Percentiles rank a stretch among this genome's conserved stretches.
Evolutionary conservation across 2,113 vertebrate species (phyloP).

Genomic region (Oceanites oceanicus): DNA sequence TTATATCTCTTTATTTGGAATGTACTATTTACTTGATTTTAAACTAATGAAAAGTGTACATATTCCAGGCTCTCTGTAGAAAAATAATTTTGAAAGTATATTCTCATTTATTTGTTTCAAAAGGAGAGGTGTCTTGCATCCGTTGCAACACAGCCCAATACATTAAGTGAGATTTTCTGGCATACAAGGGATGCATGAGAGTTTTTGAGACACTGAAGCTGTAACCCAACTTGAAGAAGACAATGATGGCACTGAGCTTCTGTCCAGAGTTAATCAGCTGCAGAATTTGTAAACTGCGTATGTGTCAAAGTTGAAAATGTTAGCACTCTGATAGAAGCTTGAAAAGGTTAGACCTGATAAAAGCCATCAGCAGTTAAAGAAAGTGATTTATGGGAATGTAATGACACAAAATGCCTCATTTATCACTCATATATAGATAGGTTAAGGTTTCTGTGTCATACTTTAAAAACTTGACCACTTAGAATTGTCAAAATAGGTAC

Average conservation of each 20-base stretch:
- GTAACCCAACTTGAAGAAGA: conserved; percentile 76
- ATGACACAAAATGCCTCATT: conserved; percentile 98
- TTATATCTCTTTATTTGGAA: neutral
- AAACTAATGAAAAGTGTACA: neutral
- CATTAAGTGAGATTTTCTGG: conserved; percentile 50
- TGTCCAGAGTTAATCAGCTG: conserved; percentile 94
- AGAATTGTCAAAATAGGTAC: conserved; percentile 82
- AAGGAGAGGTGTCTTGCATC: neutral
- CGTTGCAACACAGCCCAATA: neutral
- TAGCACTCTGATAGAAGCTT: conserved; percentile 95
- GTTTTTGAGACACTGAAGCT: conserved; percentile 65
- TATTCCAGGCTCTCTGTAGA: neutral
- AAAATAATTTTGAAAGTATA: neutral
- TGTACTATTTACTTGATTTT: neutral
- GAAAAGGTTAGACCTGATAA: conserved; percentile 99
- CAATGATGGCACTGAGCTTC: conserved; percentile 73
- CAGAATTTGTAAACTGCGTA: conserved; percentile 93
- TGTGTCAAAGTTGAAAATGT: conserved; percentile 99
- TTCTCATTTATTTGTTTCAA: conserved; percentile 22
- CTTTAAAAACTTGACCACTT: conserved; percentile 91
- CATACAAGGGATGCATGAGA: neutral
- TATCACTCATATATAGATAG: conserved; percentile 90
- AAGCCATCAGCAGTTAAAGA: conserved; percentile 94
- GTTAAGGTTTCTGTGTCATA: conserved; percentile 91
- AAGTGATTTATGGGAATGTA: conserved; percentile 98